Evolutionary conservation across 2,113 vertebrate genomes (phyloP).

Genomic region (Arvicanthis niloticus): DNA sequence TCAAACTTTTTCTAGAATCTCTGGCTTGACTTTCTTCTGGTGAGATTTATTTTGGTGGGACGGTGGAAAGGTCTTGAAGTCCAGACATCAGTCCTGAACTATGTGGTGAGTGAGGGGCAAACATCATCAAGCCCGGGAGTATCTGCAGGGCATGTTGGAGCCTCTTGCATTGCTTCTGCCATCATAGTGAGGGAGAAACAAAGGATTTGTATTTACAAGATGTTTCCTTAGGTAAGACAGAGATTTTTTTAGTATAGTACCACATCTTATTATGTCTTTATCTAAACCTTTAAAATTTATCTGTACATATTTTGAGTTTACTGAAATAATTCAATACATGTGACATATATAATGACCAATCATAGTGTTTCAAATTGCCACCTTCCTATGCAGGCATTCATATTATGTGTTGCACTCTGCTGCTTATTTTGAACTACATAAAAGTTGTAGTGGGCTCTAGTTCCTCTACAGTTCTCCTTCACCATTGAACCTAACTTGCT

Average conservation of each 20-base stretch:
- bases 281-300: neutral
- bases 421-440: neutral
- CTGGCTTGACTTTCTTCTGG: too few relatives aligned
- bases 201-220: neutral
- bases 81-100: neutral
- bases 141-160: neutral
- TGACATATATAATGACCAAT: neutral
- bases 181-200: neutral
- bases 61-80: rapidly evolving
- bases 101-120: too few relatives aligned
- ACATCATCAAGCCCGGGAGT: neutral
- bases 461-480: neutral
- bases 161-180: neutral
- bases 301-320: neutral
- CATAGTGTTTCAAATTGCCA: neutral
- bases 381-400: too few relatives aligned
- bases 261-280: neutral
- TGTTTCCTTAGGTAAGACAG: neutral
- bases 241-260: neutral
- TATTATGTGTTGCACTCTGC: neutral
- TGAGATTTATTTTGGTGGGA: neutral
- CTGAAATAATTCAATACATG: neutral
- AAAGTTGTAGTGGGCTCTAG: neutral
- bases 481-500: neutral
- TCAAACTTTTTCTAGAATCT: neutral